Evolutionary conservation across 2,888 invertebrate species (phyloP), one percentile per base, ranked within the genome.

Genomic region (Drosophila suboccidentalis): DNA sequence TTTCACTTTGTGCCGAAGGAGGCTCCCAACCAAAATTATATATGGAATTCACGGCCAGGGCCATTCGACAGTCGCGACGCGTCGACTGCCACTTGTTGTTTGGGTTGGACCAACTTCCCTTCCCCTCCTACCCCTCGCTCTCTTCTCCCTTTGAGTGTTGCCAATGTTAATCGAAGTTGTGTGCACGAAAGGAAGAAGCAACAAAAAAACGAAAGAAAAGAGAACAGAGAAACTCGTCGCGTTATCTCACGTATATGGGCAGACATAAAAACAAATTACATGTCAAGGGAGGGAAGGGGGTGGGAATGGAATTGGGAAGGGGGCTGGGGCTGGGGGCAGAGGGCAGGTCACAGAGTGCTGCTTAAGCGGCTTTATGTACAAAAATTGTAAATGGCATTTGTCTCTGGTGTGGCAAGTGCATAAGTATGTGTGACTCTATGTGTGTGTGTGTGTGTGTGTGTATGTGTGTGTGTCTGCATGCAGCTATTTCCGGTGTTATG

Each of bases 351-450:
- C 36, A 64, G 68, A 83, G 80, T 74, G 89, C 75, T 89, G 85
- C 74, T 85, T 89, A 89, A 84, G 84, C 89, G 78, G 88, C 86
- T 88, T 90, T 86, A 88, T 88, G 88, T 77, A 71, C 72, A 85
- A 82, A 85, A 90, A 90, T 90, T 90, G 90, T 88, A 85, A 90
- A 85, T 89, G 82, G 80, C 86, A 78, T 82, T 88, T 83, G 89
- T 81, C 80, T 79, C 59, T 62, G 46, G 51, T 47, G 61, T 58
- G 46, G 46, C 58, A 58, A 58, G 36, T 58, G 58, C 58, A 58
- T 29, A 26, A 47, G 17, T 60, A 36, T 62, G 26, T 50, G 51
- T 57, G 54, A 44, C 19, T 9, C 29, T 55, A 41, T 64, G 55
- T 57, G 41, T 60, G 58, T 59, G 17, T 39, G 10, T 54, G 47